These are phyloP conservation scores for Thysanoteuthis rhombus DNA, from an alignment of 2,888 invertebrate species.

Conservation along the genomic window DNA sequence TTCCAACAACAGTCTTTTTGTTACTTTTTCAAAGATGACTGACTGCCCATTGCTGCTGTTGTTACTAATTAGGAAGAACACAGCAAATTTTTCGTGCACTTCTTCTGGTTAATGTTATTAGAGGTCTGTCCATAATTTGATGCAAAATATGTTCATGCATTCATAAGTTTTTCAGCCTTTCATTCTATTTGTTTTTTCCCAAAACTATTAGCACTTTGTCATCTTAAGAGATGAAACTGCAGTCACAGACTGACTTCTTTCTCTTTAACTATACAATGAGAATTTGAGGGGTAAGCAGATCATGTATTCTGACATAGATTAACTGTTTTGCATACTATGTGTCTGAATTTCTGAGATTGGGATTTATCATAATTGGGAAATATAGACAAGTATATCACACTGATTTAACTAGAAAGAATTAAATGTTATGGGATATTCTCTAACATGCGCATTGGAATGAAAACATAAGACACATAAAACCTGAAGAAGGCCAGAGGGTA, in stretches of 20 bases:
- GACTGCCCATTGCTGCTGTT: not conserved
- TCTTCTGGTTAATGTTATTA: not conserved
- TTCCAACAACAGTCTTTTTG: not conserved
- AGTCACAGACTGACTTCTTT: not conserved
- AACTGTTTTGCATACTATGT: too few species aligned
- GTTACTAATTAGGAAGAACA: not conserved
- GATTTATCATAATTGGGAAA: too few species aligned
- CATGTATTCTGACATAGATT: not conserved
- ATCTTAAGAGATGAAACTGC: not conserved
- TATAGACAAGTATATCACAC: too few species aligned
- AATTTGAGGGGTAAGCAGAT: not conserved
- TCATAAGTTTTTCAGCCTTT: not conserved
- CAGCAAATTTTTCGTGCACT: not conserved
- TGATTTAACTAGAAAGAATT: too few species aligned
- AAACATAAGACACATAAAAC: too few species aligned
- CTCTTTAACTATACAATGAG: not conserved
- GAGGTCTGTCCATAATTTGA: not conserved
- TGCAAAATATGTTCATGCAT: not conserved
- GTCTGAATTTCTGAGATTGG: too few species aligned
- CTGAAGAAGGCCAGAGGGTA: too few species aligned
- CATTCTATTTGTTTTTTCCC: not conserved
- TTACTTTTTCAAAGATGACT: not conserved
- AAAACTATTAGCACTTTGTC: not conserved
- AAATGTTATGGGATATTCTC: too few species aligned
- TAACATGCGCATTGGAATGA: too few species aligned